Evolutionary conservation across 2,888 invertebrate genomes (phyloP), one percentile per base, ranked within the genome.

Genomic region (Orthosia gracilis): DNA sequence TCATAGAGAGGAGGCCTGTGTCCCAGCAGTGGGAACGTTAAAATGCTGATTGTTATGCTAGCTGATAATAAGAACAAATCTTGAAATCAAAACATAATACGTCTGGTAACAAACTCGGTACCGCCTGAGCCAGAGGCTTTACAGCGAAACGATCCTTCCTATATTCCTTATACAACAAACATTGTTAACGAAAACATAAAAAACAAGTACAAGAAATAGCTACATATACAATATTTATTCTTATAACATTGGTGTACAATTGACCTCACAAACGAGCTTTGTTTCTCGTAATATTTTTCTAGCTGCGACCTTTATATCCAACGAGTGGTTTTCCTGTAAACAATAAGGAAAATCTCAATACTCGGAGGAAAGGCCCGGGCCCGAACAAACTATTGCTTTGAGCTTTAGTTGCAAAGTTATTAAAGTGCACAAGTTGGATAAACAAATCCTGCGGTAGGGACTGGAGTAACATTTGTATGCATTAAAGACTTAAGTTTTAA

Each of bases 291-390:
- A 68, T 82, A 58, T 83, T 69, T 67, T 67, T 58, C 31, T 62
- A 59, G 50, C 31, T 3, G 49, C 64, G 50, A 78, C 59, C 73
- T 69, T 71, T 83, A 70, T 83, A 77, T 66, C 66, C 65, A 50
- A n/a, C 54, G 55, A 80, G 15, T 50, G 73, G 77, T 78, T 69
- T 83, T 73, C 61, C 26, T 66, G 70, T 78, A 58, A 81, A 81
- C 76, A 72, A 81, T 70, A 76, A 76, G 49, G 74, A 54, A 73
- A 84, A 85, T 72, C 84, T 84, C 76, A 85, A 81, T 85, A 73
- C 63, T 66, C 21, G n/a, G 9, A 21, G 54, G 47, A 59, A 72
- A 61, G 83, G 70, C 64, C 69, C 45, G 23, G 23, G 57, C 47
- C 58, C 65, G 11, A 58, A 69, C 71, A 69, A 84, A 85, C 84